Evolutionary conservation across 2,113 vertebrate genomes (phyloP).

Genomic region (Hippocampus zosterae): DNA sequence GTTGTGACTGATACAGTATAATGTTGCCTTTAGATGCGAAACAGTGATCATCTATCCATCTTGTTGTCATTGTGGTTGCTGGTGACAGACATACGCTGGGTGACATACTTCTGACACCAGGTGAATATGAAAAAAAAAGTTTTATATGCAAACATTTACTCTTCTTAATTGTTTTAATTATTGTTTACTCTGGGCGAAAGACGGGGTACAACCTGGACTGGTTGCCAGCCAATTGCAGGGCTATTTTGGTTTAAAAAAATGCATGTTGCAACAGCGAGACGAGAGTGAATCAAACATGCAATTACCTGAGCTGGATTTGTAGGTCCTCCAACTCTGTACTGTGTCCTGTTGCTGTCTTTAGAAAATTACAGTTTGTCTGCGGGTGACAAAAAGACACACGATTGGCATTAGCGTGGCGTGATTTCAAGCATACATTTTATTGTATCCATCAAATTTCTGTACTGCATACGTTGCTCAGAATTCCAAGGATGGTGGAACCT

Average conservation of each 20-base stretch:
- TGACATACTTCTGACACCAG: too few species aligned
- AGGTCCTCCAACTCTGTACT: slow-evolving; percentile 78
- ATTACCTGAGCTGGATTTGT: slow-evolving; percentile 82
- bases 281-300: neutral
- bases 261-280: neutral
- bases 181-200: neutral
- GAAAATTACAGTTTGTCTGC: slow-evolving; percentile 84
- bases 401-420: slow-evolving; percentile 54
- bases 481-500: neutral
- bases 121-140: too few species aligned
- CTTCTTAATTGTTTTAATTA: too few species aligned
- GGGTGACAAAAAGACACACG: slow-evolving; percentile 63
- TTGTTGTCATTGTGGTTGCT: neutral
- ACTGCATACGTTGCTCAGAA: neutral
- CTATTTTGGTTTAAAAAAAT: neutral
- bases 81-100: neutral
- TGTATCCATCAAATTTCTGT: neutral
- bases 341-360: slow-evolving; percentile 82
- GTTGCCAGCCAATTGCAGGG: neutral
- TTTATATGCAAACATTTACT: too few species aligned
- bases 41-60: neutral
- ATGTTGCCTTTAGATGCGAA: neutral
- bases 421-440: slow-evolving; percentile 6
- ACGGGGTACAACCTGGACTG: neutral
- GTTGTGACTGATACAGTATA: too few species aligned